These are phyloP conservation scores for Pseudolycoriella hygida DNA, from an alignment of 2,888 invertebrate genomes.

Conservation along the genomic window DNA sequence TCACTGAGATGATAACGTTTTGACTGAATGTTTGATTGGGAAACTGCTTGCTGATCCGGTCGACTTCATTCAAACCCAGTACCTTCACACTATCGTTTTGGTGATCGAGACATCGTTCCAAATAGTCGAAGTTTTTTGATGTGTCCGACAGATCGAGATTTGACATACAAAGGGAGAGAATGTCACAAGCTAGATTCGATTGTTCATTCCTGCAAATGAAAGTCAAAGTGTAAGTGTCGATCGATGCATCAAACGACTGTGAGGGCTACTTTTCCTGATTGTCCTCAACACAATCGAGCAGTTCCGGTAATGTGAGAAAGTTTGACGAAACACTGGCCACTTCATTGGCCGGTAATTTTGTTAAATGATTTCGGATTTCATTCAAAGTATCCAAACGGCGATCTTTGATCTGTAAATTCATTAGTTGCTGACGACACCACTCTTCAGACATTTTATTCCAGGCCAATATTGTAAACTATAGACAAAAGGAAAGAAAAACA, in stretches of 20 bases:
- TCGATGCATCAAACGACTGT: neutral
- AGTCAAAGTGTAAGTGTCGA: slow-evolving; percentile 11
- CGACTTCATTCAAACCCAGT: slow-evolving; percentile 45
- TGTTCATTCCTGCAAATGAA: slow-evolving; percentile 30
- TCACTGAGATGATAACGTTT: slow-evolving; percentile 13
- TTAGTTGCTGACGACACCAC: slow-evolving; percentile 31
- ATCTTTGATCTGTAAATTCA: slow-evolving; percentile 29
- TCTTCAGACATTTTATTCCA: slow-evolving; percentile 22
- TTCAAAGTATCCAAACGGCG: slow-evolving; percentile 28
- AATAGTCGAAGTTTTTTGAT: slow-evolving; percentile 37
- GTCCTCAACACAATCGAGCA: slow-evolving; percentile 45
- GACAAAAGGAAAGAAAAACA: no score
- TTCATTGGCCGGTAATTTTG: slow-evolving; percentile 25
- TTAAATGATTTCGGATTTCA: slow-evolving; percentile 30
- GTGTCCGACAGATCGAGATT: slow-evolving; percentile 42
- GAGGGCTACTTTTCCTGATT: slow-evolving; percentile 3
- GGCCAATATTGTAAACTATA: no score
- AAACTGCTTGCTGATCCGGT: slow-evolving; percentile 12
- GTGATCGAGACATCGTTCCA: slow-evolving; percentile 45
- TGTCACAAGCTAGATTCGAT: slow-evolving; percentile 42
- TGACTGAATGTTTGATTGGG: slow-evolving; percentile 4
- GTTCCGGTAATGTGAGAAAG: slow-evolving; percentile 34
- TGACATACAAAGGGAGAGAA: slow-evolving; percentile 43
- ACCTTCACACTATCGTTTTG: slow-evolving; percentile 40
- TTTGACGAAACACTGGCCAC: slow-evolving; percentile 22